These are phyloP conservation scores for Tragulus kanchil DNA, from an alignment of 2,113 vertebrate genomes.

Conservation along the genomic window DNA sequence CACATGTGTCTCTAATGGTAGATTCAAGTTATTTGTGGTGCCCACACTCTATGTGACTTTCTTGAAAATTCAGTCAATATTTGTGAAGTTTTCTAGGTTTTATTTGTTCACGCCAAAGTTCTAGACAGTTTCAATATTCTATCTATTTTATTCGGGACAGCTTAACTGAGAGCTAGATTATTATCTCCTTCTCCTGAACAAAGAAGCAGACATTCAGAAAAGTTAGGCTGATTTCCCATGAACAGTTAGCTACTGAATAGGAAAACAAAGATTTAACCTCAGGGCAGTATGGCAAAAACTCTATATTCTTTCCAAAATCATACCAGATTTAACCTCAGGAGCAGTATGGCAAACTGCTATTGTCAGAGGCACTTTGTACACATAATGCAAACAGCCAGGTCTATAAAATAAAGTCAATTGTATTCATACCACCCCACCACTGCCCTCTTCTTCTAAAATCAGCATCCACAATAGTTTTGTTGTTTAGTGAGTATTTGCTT, in stretches of 20 bases:
- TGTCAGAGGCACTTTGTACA: neutral
- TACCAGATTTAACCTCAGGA: no score
- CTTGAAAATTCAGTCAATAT: neutral
- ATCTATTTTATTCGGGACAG: constrained; percentile 31
- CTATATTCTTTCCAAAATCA: neutral
- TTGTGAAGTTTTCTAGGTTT: neutral
- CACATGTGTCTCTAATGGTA: neutral
- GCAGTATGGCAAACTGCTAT: no score
- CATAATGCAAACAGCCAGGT: neutral
- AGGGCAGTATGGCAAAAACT: neutral
- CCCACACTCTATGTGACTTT: neutral
- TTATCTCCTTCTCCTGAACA: neutral
- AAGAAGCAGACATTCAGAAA: constrained; percentile 7
- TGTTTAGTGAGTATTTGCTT: neutral
- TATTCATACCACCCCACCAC: neutral
- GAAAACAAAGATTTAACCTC: neutral
- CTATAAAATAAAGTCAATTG: neutral
- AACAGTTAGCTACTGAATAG: neutral
- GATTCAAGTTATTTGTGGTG: neutral
- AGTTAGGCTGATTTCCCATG: neutral
- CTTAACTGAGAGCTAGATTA: neutral
- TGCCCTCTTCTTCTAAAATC: neutral
- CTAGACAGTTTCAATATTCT: constrained; percentile 32
- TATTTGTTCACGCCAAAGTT: constrained; percentile 14
- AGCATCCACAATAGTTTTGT: neutral